Evolutionary conservation across 64 coral and sea anemone species (phyloP), one percentile per base, ranked within the genome.

Genomic region (Montipora sp.): DNA sequence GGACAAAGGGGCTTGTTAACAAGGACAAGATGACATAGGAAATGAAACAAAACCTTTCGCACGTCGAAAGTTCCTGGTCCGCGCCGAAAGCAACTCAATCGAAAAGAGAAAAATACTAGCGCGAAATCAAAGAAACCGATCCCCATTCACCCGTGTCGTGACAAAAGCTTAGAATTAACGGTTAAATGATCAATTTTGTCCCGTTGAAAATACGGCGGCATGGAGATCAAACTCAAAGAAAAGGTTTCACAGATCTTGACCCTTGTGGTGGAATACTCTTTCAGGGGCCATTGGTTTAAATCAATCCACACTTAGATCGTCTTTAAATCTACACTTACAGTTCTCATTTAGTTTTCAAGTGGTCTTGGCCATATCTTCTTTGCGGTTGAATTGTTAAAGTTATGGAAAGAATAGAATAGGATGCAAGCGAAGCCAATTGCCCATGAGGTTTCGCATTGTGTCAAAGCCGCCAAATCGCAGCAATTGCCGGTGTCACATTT

Each of bases 401-500:
- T 69, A 83, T 87, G 88, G 68, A 65, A 83, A 93, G 89, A 93
- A 93, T 93, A 93, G 92, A 96, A 96, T 93, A 93, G 79, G 75
- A 55, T 84, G 85, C 83, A 59, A 90, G 84, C 59, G 59, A 89
- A 84, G 79, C 75, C 95, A 96, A 96, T 96, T 96, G 89, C 86
- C 88, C 95, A 89, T 88, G 70, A 96, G 80, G 93, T 96, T 68
- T 87, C 27, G 73, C 91, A 90, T 96, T 96, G 90, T 96, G 65
- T 80, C 47, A 8, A 87, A 90, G 83, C 95, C 91, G 91, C 91
- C 88, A 90, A 93, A 87, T 89, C 72, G 57, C 81, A 83, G 75
- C 91, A 88, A 96, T 96, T 93, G 95, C 80, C 81, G 92, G 95
- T 87, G 78, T 96, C 89, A 46, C 83, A 88, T 83, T 90, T 81